Evolutionary conservation across 2,888 invertebrate genomes (phyloP).

Genomic region (Drosophila antonietae): DNA sequence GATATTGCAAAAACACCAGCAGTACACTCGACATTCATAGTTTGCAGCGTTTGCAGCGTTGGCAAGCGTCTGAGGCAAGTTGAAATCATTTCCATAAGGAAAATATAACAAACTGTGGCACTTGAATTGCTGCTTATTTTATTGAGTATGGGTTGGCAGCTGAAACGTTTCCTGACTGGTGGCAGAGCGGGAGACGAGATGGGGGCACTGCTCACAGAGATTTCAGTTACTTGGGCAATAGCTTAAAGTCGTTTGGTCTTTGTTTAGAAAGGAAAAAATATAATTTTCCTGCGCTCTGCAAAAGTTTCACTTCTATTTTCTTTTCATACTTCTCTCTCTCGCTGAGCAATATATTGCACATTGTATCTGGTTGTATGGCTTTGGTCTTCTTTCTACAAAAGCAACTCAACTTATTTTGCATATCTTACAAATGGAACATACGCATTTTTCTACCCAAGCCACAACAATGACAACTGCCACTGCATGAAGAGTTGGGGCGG

Average conservation of each 20-base stretch:
- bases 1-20: constrained; percentile 10
- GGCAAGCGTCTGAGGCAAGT: constrained; percentile 12
- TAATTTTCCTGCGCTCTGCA: constrained; percentile 68
- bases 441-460: constrained; percentile 48
- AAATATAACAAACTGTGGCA: constrained; percentile 33
- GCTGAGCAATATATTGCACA: constrained; percentile 35
- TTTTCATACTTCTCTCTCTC: neutral
- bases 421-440: constrained; percentile 66
- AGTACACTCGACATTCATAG: neutral
- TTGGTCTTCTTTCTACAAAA: constrained; percentile 18
- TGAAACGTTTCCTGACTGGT: constrained; percentile 22
- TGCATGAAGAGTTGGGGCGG: neutral
- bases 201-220: constrained; percentile 10
- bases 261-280: constrained; percentile 63
- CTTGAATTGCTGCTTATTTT: constrained; percentile 23
- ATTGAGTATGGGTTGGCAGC: constrained; percentile 10
- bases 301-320: constrained; percentile 27
- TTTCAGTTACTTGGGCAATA: constrained; percentile 15
- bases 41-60: constrained; percentile 4
- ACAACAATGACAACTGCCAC: constrained; percentile 46
- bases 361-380: constrained; percentile 36
- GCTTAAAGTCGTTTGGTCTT: constrained; percentile 40
- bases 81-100: constrained; percentile 37
- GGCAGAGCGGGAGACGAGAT: too few species aligned
- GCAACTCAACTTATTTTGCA: constrained; percentile 69